Base-by-base conservation (phyloP, 2,888 invertebrate species). In the Ptilodon capucinus region DNA sequence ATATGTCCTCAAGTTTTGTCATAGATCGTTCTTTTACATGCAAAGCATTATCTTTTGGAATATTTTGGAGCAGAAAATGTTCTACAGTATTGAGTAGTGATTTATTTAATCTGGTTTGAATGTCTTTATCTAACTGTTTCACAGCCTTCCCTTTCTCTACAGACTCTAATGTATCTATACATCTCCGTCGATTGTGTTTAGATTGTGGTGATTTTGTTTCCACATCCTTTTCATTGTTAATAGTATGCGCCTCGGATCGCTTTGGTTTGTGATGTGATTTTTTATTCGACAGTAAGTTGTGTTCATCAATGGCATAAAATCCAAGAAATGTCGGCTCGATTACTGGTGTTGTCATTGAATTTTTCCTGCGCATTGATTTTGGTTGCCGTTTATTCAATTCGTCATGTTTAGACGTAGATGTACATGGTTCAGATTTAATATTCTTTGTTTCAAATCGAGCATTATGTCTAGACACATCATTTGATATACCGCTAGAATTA, bases 341-440 rank as follows among this genome's bases (percentile, higher is more conserved):
- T 14, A 14, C 14, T 28, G 4, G n/a, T 28, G n/a, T 3, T 32
- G 13, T 32, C 14, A 14, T 2, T 7, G 32, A 14, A 17, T 35
- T 9, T 35, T 35, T 11, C 8, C 5, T 13, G 2, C n/a, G 11
- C 19, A 32, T 14, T 2, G 53, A 11, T 40, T 36, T 39, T 4
- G 49, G 41, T 38, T 41, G 46, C 13, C 42, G 48, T 18, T 64
- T 73, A 14, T 69, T 44, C 19, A 57, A 46, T 38, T 53, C 64
- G 36, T 66, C 62, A 19, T 73, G 50, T 59, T 74, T 64, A 42
- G 60, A 59, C 2, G 73, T 62, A 51, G 81, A 80, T 2, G 78
- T 77, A 54, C 84, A 82, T 11, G 83, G 81, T 40, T 81, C 84
- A 4, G 84, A 85, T 42, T 59, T 69, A 25, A 78, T 76, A 44